A percentile compares a stretch with the other conserved stretches of the same genome.
Conservation (phyloP, 2,797 vertebrate species). For the Trichosurus vulpecula region DNA sequence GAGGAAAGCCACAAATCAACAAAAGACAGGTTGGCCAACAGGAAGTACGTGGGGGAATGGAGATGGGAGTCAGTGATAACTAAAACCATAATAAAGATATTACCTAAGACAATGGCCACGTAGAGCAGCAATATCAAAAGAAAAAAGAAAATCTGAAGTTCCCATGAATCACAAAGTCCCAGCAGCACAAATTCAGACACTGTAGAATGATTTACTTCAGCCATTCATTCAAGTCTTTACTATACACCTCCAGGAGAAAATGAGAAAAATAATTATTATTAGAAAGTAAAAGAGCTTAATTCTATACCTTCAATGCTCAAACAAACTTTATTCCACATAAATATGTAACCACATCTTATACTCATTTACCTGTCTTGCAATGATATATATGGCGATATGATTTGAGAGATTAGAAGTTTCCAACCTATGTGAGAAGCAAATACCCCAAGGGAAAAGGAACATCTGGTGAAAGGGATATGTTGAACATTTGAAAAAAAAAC, state of each 20-base stretch:
- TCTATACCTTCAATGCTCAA: not conserved
- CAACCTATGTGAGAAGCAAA: too few relatives aligned
- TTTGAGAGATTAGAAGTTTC: too few relatives aligned
- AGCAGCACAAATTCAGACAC: slow-evolving; percentile 72
- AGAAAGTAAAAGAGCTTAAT: not conserved
- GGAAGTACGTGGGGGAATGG: slow-evolving; percentile 78
- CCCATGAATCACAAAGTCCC: slow-evolving; percentile 64
- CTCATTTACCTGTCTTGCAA: not conserved
- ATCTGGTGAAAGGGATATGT: too few relatives aligned
- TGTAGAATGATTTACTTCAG: slow-evolving; percentile 62
- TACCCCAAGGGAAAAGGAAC: too few relatives aligned
- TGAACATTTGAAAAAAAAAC: not conserved
- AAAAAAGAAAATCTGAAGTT: slow-evolving; percentile 57
- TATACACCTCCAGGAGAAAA: not conserved
- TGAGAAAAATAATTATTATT: not conserved
- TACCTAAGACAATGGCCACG: slow-evolving; percentile 66
- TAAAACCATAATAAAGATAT: slow-evolving; percentile 60
- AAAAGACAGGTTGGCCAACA: slow-evolving; percentile 75
- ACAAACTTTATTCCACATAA: not conserved
- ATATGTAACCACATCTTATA: not conserved
- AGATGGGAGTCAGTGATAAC: slow-evolving; percentile 62
- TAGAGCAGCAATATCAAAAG: slow-evolving; percentile 62
- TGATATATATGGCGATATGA: not conserved
- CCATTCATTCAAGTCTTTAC: slow-evolving; percentile 26
- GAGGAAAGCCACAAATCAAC: slow-evolving; percentile 74